phyloP scores from a whole-genome alignment of 2,888 invertebrate genomes.

The Atethmia centrago region DNA sequence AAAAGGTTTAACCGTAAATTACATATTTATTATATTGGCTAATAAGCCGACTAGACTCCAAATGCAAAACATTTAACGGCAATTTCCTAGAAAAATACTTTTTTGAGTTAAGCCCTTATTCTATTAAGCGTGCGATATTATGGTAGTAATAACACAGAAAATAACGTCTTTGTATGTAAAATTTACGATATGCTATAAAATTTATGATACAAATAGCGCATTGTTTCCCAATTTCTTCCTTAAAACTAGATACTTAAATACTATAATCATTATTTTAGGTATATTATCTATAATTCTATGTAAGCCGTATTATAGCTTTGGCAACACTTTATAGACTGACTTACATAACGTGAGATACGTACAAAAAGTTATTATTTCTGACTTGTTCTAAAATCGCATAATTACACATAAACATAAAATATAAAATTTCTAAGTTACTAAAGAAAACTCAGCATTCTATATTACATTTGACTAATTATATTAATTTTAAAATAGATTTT shows the following conservation, averaged over 20 bases:
- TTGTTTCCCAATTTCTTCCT: conserved; percentile 87
- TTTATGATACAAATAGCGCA: conserved; percentile 87
- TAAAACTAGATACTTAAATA: conserved; percentile 61
- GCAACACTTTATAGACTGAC: conserved; percentile 66
- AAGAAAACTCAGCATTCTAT: conserved; percentile 38
- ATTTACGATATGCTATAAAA: conserved; percentile 83
- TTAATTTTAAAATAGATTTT: conserved; percentile 38
- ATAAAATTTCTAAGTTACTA: conserved; percentile 34
- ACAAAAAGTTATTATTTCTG: conserved; percentile 50
- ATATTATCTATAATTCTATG: conserved; percentile 38
- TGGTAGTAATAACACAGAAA: conserved; percentile 59
- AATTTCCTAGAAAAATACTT: no score
- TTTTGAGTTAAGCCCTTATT: no score
- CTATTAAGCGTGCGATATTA: no score
- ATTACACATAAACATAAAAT: conserved; percentile 46
- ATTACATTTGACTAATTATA: conserved; percentile 21
- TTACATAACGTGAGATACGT: conserved; percentile 59
- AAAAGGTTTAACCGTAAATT: no score
- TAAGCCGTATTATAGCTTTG: conserved; percentile 68
- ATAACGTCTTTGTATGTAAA: conserved; percentile 61
- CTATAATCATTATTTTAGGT: conserved; percentile 47
- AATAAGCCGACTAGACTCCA: no score
- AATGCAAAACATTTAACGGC: no score
- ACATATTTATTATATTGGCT: no score
- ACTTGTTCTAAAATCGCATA: conserved; percentile 53